Percentiles rank a stretch among this genome's conserved stretches.
Conservation (phyloP, 2,888 invertebrate species). For the Lepidocyrtoides sp. region DNA sequence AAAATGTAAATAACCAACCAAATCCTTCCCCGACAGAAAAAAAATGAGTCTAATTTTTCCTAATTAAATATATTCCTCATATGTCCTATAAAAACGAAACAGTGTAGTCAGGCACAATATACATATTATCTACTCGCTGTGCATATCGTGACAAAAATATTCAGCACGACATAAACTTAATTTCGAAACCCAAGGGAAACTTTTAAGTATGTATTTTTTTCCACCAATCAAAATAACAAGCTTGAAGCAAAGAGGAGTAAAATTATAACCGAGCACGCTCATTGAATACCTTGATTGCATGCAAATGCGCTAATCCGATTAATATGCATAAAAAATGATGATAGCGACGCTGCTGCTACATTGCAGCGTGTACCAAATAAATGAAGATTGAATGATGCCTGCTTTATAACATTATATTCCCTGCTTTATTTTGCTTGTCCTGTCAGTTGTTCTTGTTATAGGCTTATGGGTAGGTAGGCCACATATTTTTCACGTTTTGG, state of each 20-base stretch:
- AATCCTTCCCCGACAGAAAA: neutral
- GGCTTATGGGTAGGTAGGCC: neutral
- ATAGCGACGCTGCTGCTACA: slow-evolving; percentile 8
- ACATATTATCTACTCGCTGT: neutral
- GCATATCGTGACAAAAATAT: slow-evolving; percentile 71
- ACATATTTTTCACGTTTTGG: slow-evolving; percentile 11
- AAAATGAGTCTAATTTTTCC: slow-evolving; percentile 56
- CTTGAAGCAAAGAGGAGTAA: neutral
- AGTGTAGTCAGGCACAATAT: neutral
- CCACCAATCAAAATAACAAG: slow-evolving; percentile 62
- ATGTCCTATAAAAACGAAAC: neutral
- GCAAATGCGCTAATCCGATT: slow-evolving; percentile 58
- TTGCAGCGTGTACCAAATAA: slow-evolving; percentile 33
- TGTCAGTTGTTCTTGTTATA: slow-evolving; percentile 4
- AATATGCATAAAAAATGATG: slow-evolving; percentile 33
- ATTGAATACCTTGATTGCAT: slow-evolving; percentile 61
- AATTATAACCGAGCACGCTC: slow-evolving; percentile 26
- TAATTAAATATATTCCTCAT: slow-evolving; percentile 61
- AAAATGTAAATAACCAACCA: neutral
- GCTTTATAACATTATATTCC: neutral
- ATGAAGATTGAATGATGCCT: slow-evolving; percentile 45
- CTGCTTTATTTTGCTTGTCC: neutral
- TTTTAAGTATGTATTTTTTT: slow-evolving; percentile 4
- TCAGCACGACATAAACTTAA: slow-evolving; percentile 54
- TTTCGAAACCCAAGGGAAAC: neutral